phyloP scores from a whole-genome alignment of 2,113 vertebrate species.

The Callorhinus ursinus region DNA sequence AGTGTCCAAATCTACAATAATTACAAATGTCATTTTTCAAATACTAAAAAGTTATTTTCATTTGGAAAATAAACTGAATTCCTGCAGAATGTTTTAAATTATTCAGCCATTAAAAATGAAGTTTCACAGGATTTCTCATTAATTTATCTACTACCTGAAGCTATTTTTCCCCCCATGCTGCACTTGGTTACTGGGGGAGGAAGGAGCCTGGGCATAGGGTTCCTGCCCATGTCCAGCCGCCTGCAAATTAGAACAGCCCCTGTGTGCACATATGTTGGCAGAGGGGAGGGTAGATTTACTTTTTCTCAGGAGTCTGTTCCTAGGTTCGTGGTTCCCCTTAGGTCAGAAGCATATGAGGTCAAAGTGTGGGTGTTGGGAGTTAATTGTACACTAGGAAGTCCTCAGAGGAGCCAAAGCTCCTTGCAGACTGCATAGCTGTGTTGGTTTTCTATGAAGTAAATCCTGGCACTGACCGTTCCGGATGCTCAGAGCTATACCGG shows the following conservation, averaged over 20 bases:
- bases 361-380: background rate
- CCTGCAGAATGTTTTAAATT: conserved; percentile 15
- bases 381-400: background rate
- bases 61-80: conserved; percentile 49
- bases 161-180: background rate
- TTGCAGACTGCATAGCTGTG: background rate
- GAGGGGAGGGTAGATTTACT: too few species aligned
- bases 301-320: background rate
- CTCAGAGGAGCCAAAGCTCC: background rate
- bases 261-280: rapidly evolving
- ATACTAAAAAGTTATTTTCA: conserved; percentile 27
- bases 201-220: background rate
- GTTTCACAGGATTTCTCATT: background rate
- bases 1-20: background rate
- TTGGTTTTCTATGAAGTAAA: background rate
- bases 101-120: conserved; percentile 31
- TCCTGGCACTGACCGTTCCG: background rate
- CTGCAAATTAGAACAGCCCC: background rate
- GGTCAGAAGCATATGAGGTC: background rate
- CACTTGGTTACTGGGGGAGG: background rate
- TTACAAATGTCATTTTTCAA: conserved; percentile 48
- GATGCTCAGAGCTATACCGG: background rate
- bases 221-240: too few species aligned
- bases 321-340: background rate
- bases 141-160: background rate